Percentiles rank a stretch among this genome's conserved stretches.
These are phyloP conservation scores for Umimayanthus chanpuru DNA, from an alignment of 92 coral and sea anemone genomes.

Conservation along the genomic window DNA sequence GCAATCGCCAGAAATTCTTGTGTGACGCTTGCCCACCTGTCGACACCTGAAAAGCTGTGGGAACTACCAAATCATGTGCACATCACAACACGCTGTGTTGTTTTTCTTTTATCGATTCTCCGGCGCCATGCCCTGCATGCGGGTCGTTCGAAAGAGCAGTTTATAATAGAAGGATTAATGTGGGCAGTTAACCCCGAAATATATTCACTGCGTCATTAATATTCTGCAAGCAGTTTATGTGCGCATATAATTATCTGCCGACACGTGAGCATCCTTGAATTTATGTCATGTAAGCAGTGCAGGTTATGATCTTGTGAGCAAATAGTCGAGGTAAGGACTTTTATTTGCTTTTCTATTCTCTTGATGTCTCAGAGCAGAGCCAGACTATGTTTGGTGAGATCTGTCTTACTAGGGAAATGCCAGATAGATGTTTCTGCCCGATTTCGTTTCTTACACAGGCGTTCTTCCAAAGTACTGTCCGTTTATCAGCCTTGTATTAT, in stretches of 20 bases:
- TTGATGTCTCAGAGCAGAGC: not conserved
- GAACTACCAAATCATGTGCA: too few species aligned
- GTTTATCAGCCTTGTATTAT: too few species aligned
- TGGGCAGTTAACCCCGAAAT: not conserved
- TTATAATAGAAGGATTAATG: too few species aligned
- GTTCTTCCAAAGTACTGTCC: too few species aligned
- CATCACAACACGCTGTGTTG: not conserved
- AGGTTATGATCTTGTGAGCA: conserved; percentile 14
- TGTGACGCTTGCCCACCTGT: too few species aligned
- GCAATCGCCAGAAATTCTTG: too few species aligned
- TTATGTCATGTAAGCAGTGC: not conserved
- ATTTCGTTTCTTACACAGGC: not conserved
- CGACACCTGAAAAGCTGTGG: too few species aligned
- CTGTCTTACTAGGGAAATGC: not conserved
- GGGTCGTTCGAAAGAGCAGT: not conserved
- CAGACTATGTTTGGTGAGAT: not conserved
- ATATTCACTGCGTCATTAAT: not conserved
- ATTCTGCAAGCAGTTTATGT: not conserved
- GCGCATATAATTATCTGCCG: not conserved
- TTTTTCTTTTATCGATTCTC: too few species aligned
- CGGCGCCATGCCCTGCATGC: too few species aligned
- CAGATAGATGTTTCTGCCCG: not conserved
- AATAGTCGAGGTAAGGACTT: conserved; percentile 11
- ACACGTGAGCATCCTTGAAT: not conserved
- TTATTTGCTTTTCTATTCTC: conserved; percentile 2